Conservation (phyloP, 2,113 vertebrate genomes). For the Pipra filicauda region DNA sequence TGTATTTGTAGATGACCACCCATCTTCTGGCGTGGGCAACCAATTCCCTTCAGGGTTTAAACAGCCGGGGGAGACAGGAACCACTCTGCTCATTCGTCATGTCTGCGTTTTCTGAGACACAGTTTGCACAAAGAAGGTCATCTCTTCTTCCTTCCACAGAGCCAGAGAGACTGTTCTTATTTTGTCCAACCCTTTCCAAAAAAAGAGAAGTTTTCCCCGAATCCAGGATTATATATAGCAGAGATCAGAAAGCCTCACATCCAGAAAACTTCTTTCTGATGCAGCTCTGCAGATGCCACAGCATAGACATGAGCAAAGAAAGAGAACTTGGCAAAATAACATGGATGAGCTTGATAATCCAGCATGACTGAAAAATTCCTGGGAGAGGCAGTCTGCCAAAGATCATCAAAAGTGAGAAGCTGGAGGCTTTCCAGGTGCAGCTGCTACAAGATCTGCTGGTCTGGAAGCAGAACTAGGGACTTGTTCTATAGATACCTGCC, state of each 20-base stretch:
- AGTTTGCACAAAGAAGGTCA: background rate
- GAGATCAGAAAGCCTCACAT: constrained; percentile 25
- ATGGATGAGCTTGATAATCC: constrained; percentile 67
- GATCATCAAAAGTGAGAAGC: constrained; percentile 68
- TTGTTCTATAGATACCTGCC: constrained; percentile 69
- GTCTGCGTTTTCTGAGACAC: background rate
- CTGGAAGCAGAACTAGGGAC: constrained; percentile 61
- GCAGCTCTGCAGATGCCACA: constrained; percentile 60
- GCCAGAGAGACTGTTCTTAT: constrained; percentile 5
- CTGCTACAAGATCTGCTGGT: constrained; percentile 69
- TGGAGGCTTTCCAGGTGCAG: constrained; percentile 70
- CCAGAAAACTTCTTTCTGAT: constrained; percentile 54
- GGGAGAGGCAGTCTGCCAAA: constrained; percentile 67
- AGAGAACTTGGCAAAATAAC: constrained; percentile 63
- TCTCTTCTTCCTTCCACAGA: constrained; percentile 10
- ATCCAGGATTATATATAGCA: constrained; percentile 17
- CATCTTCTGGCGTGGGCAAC: background rate
- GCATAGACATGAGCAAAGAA: constrained; percentile 54
- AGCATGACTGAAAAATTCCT: constrained; percentile 69
- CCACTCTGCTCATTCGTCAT: background rate
- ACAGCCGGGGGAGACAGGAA: background rate
- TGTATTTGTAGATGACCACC: background rate
- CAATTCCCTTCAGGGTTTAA: background rate
- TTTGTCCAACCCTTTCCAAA: background rate
- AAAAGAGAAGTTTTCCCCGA: background rate